Evolutionary conservation across 2,888 invertebrate genomes (phyloP), one percentile per base, ranked within the genome.

Genomic region (Tribolium freemani): DNA sequence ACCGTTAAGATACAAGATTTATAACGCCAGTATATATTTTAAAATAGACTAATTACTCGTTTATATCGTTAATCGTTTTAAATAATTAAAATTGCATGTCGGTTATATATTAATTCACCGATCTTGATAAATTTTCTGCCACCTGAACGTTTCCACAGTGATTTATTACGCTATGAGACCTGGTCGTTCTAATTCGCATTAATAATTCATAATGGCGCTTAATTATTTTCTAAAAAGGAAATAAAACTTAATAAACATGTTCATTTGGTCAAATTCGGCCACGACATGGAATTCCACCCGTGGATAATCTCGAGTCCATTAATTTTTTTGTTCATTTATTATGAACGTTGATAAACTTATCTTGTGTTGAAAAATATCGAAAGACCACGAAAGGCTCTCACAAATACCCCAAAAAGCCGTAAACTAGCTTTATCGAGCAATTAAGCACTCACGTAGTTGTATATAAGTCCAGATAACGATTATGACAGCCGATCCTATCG

Each of bases 61-160:
- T 63, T 72, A 72, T 72, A 72, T 72, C 72, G 53, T 68, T 60
- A 69, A 69, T 72, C 58, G 69, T 53, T 68, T 61, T 72, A 61
- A 72, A 72, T 72, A 72, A 68, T 66, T 66, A 51, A 50, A 66
- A 57, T 44, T 44, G 71, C 66, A 64, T 71, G 53, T 64, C 31
- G 57, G 67, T 48, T 67, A 61, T 66, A 71, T 66, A 54, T 57
- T 56, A 64, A 66, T 71, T 50, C 31, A 21, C 8, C 6, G 20
- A 71, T 71, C 71, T 71, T 71, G 66, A 71, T 69, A 60, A 61
- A 54, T 54, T 64, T 63, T 64, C 53, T 64, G 54, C 64, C 54
- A 64, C 64, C 54, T 53, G 64, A 53, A 64, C 53, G 64, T 63
- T 63, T 11, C n/a, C 6, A 6, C 10, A 16, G 60, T 63, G 63